phyloP scores from a whole-genome alignment of 2,888 invertebrate genomes.

The Torymus auratus region DNA sequence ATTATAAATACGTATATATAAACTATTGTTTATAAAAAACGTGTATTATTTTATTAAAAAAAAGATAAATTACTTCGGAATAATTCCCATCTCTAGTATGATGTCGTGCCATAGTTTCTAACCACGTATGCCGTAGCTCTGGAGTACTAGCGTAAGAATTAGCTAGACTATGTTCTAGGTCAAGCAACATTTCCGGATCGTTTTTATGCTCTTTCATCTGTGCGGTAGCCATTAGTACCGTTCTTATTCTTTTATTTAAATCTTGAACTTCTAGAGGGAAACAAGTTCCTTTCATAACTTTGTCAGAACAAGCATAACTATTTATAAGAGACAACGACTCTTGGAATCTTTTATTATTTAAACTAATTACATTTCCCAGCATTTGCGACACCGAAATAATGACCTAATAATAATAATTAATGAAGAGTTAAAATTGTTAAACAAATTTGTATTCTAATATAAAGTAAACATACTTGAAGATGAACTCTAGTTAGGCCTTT shows the following conservation, averaged over 20 bases:
- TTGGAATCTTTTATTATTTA: slow-evolving; percentile 96
- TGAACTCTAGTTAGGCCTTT: slow-evolving; percentile 93
- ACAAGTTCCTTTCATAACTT: slow-evolving; percentile 94
- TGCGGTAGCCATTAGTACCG: slow-evolving; percentile 95
- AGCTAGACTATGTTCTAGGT: slow-evolving; percentile 93
- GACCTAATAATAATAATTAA: slow-evolving; percentile 79
- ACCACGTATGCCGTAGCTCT: slow-evolving; percentile 94
- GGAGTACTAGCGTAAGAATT: slow-evolving; percentile 97
- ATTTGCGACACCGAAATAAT: slow-evolving; percentile 97
- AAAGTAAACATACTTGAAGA: slow-evolving; percentile 82
- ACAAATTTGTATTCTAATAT: background rate
- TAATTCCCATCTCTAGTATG: slow-evolving; percentile 89
- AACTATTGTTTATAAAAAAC: slow-evolving; percentile 16
- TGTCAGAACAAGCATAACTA: slow-evolving; percentile 94
- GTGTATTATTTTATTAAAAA: slow-evolving; percentile 5
- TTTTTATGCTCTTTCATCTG: slow-evolving; percentile 93
- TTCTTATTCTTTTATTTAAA: slow-evolving; percentile 93
- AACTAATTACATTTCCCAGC: slow-evolving; percentile 91
- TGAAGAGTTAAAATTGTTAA: too few relatives aligned
- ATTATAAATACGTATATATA: too few relatives aligned
- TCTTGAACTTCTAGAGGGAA: slow-evolving; percentile 95
- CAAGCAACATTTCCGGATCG: slow-evolving; percentile 94
- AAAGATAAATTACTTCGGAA: slow-evolving; percentile 84
- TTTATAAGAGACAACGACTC: slow-evolving; percentile 95
- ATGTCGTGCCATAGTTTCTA: slow-evolving; percentile 94